Conservation (phyloP, 2,113 vertebrate species). For the Xiphorhynchus elegans region DNA sequence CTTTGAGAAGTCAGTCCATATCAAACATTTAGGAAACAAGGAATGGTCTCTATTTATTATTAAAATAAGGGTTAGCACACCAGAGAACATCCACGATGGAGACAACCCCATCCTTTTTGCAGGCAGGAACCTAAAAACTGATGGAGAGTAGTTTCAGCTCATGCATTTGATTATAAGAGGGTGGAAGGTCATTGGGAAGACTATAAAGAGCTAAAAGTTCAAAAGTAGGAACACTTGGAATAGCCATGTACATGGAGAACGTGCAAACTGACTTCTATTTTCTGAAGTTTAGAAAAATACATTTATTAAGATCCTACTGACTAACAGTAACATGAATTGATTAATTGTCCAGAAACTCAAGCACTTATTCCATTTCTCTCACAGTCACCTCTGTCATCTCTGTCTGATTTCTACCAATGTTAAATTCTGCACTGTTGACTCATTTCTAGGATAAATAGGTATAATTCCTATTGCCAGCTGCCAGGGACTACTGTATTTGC, state of each 20-base stretch:
- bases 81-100: background rate
- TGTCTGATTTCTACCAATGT: background rate
- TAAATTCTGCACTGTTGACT: background rate
- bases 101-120: background rate
- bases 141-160: background rate
- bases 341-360: background rate
- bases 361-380: background rate
- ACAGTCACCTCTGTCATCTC: background rate
- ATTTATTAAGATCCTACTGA: background rate
- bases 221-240: background rate
- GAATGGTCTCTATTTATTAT: background rate
- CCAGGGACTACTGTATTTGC: background rate
- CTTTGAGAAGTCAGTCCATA: background rate
- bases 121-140: background rate
- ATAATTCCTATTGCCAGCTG: slow-evolving; percentile 48
- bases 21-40: slow-evolving; percentile 35
- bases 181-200: background rate
- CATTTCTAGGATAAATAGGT: slow-evolving; percentile 20
- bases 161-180: background rate
- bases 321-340: background rate
- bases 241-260: background rate
- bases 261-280: background rate
- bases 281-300: background rate
- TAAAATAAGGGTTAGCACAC: background rate
- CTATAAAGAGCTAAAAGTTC: background rate